Base-by-base conservation (phyloP, 2,888 invertebrate species). In the Lampropteryx suffumata region DNA sequence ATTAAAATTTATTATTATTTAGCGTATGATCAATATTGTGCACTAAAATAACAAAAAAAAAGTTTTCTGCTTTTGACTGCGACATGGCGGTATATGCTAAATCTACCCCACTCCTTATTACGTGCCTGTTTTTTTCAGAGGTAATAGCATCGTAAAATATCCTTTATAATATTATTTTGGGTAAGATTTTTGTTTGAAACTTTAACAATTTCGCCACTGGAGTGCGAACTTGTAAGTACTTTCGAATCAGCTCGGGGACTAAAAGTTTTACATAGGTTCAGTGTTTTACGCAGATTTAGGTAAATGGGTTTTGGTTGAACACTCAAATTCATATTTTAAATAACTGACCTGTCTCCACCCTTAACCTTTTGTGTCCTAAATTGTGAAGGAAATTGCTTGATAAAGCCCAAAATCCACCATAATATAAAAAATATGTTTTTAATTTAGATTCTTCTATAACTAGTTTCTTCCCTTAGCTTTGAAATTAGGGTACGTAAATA, bases 131-230 rank as follows among this genome's bases (percentile, higher is more conserved):
- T 10, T 29, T 30, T 43, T 14, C 37, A 43, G 35, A 68, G 69
- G 73, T 72, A 73, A 73, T 68, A 57, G 69, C 66, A 57, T 66
- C 68, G 63, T 73, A 72, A 74, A 76, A 68, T 74, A 71, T 72
- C 65, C 66, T 30, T 66, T 64, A 61, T 67, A 64, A 73, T 69
- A 70, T 70, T 71, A 70, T 73, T 69, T 75, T 65, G 65, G 62
- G 62, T 63, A 62, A 68, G 63, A 69, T 58, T 73, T 74, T 75
- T 75, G 64, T 62, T 62, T 59, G 35, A 68, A 73, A 75, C 64
- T 75, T 73, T 60, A 56, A 69, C 69, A 72, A 71, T 71, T 70
- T 65, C 43, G 55, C 63, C 60, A 71, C 62, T 69, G 67, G 65
- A 62, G 57, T 59, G 56, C 67, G 47, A 54, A 51, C 51, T 61